Base-by-base conservation (phyloP, 1,140 invertebrate species). In the Heliconius melpomene region DNA sequence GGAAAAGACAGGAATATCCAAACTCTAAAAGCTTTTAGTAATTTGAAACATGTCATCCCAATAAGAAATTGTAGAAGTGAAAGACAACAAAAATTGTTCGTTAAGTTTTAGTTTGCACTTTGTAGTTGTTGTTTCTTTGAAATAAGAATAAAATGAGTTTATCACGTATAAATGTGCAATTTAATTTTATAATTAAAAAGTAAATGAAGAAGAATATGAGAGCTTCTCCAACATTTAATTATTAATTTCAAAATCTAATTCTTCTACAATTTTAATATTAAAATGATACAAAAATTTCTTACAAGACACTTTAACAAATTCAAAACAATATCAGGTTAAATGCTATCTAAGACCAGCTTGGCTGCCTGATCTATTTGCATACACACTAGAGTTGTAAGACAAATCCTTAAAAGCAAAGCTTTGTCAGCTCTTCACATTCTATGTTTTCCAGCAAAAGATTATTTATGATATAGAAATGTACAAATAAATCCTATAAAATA, bases 11-110 rank as follows among this genome's bases (percentile, higher is more conserved):
- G 32, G 32, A 75, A 75, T 57, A 57, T 60, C 74, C 8, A 38
- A 54, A 75, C 29, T 29, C 11, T 75, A 75, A 75, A 75, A 75
- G 74, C 74, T 75, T 75, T 75, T 75, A 75, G 50, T 75, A 52
- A 54, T 54, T n/a, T 11, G 50, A 75, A 75, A 54, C 74, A 75
- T 75, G 74, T 75, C 74, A 54, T 75, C 8, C 20, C 74, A 57
- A 54, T 75, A 75, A 75, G 74, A 75, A 57, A 75, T 60, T 75
- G n/a, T 75, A 75, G 74, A 57, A 75, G 54, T 74, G 50, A 75
- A 57, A 75, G 52, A 75, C 74, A 75, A 66, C 26, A 29, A 29
- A 50, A 13, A 54, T 60, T 57, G 74, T 75, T 75, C 29, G 50
- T 75, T 75, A 60, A 75, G 26, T 75, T 75, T 75, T 20, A 36